Evolutionary conservation across 2,797 vertebrate genomes (phyloP).

Genomic region (Aplochiton taeniatus): DNA sequence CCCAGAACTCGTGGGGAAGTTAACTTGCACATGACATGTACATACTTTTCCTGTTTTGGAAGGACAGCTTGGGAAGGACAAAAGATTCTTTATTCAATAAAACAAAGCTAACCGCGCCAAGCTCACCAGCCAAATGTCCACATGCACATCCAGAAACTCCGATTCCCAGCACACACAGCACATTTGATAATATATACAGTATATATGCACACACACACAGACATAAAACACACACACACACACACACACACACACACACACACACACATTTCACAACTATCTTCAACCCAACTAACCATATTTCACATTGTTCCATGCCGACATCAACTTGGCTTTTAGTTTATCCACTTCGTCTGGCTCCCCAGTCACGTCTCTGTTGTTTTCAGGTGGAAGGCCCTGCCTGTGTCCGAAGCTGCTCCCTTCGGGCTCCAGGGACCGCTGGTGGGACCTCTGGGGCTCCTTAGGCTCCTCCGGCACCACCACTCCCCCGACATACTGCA

Average conservation of each 20-base stretch:
- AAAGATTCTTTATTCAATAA: not conserved
- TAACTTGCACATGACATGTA: not conserved
- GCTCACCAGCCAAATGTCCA: not conserved
- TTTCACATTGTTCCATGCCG: conserved; percentile 92
- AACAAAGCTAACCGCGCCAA: not conserved
- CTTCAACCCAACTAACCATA: conserved; percentile 77
- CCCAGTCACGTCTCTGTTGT: conserved; percentile 43
- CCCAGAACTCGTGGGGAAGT: conserved; percentile 1
- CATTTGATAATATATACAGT: too few species aligned
- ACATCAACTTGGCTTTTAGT: conserved; percentile 87
- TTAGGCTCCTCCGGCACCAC: conserved; percentile 70
- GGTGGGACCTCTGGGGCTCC: conserved; percentile 48
- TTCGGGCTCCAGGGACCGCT: conserved; percentile 43
- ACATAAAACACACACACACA: too few species aligned
- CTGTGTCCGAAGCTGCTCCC: conserved; percentile 58
- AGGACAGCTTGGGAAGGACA: not conserved
- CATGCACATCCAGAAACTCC: not conserved
- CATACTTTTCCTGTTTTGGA: conserved; percentile 1
- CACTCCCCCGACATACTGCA: conserved; percentile 76
- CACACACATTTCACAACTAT: not conserved
- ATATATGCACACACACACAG: too few species aligned
- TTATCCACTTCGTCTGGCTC: conserved; percentile 90
- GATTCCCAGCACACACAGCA: not conserved
- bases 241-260: too few species aligned
- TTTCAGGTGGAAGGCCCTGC: conserved; percentile 39